phyloP scores from a whole-genome alignment of 2,888 invertebrate species.

The Lasioglossum morio region DNA sequence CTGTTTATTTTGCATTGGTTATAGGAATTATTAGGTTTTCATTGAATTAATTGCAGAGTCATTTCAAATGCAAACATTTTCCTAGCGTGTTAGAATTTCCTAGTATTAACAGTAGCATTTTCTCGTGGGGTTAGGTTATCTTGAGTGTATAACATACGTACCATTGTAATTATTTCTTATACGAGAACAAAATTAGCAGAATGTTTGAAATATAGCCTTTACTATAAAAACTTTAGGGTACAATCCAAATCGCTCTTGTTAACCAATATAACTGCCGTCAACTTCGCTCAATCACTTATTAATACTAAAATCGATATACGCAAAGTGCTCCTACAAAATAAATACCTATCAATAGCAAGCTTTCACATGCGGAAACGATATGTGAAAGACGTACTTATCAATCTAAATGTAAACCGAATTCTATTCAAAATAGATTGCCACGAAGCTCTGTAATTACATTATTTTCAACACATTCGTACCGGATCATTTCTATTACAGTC shows the following conservation, averaged over 20 bases:
- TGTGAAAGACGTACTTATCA: too few species aligned
- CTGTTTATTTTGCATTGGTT: background rate
- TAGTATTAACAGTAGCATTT: background rate
- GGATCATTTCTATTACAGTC: too few species aligned
- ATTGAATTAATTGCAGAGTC: background rate
- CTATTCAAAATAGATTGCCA: too few species aligned
- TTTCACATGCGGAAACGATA: too few species aligned
- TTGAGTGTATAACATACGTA: background rate
- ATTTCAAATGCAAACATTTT: background rate
- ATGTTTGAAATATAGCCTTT: background rate
- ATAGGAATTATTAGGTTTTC: background rate
- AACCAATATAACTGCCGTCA: too few species aligned
- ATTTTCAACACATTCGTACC: too few species aligned
- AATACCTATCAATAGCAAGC: background rate
- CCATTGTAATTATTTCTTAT: too few species aligned
- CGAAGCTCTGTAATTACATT: too few species aligned
- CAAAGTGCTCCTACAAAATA: background rate
- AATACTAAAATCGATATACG: background rate
- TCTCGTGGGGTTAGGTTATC: background rate
- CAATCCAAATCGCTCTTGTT: background rate
- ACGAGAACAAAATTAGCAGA: too few species aligned
- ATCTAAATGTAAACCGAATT: too few species aligned
- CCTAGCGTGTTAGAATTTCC: background rate
- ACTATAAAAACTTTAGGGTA: background rate
- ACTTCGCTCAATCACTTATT: too few species aligned